Evolutionary conservation across 2,113 vertebrate genomes (phyloP).

Genomic region (Tapirus terrestris): DNA sequence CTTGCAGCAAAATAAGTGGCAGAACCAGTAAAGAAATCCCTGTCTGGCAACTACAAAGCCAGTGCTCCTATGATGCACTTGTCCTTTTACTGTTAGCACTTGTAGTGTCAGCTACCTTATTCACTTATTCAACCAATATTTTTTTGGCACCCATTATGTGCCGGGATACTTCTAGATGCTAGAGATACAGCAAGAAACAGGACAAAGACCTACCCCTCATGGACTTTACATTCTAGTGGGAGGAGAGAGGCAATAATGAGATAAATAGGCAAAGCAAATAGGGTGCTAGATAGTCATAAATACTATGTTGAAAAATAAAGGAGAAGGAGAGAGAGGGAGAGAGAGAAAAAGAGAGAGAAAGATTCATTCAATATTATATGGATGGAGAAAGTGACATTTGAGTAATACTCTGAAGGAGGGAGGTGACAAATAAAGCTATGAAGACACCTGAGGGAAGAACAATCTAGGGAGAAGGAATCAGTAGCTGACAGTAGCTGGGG

Average conservation of each 20-base stretch:
- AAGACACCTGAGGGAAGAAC: background rate
- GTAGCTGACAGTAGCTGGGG: background rate
- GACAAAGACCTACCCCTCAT: background rate
- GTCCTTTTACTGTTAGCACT: background rate
- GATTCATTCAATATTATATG: background rate
- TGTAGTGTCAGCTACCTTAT: background rate
- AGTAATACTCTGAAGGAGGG: background rate
- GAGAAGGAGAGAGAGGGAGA: background rate
- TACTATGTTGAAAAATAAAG: slow-evolving; percentile 17
- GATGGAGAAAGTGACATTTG: background rate
- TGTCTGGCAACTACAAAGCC: background rate
- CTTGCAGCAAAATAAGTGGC: background rate
- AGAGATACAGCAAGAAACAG: background rate
- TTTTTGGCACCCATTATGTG: background rate
- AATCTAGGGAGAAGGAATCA: background rate
- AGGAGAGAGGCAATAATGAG: background rate
- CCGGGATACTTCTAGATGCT: background rate
- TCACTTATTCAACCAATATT: slow-evolving; percentile 7
- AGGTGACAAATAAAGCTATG: background rate
- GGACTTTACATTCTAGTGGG: background rate
- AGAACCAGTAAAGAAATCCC: background rate
- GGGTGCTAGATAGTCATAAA: background rate
- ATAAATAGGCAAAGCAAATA: background rate
- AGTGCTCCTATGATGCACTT: background rate
- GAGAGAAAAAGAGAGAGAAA: background rate